Base-by-base conservation (phyloP, 2,797 vertebrate genomes). In the Oreochromis grahami region DNA sequence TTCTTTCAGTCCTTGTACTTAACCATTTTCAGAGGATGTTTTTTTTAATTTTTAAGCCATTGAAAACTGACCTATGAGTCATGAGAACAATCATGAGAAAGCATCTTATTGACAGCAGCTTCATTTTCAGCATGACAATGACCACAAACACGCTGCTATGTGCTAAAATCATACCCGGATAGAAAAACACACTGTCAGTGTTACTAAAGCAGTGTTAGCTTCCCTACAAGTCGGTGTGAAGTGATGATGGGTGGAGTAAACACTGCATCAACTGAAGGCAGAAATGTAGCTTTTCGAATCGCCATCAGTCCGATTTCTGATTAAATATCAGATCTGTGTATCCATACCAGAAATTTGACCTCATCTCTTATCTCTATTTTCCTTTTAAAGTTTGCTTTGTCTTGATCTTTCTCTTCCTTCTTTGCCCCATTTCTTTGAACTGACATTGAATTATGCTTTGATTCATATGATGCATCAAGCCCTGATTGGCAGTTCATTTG, bases 341-440 rank as follows among this genome's bases (percentile, higher is more conserved):
- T 94, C 92, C 74, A 92, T 94, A 53, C 91, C 87, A 90, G 77
- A 91, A 90, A 83, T 85, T 60, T 85, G 89, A 90, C 89, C 88
- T 81, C 78, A 36, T 68, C 85, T 68, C 78, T 85, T 70, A 72
- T 81, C 84, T 72, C 9, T 29, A 11, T 82, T 77, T 24, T 55
- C 45, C 79, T 63, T 81, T 70, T 84, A 86, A 86, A 81, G 58
- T 52, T 77, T 76, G 3, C 12, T 84, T 87, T 89, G 82, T 58
- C 53, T 56, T 45, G 38, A 48, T 34, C 38, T 24, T 24, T 76
- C 77, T 34, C 52, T 53, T 51, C 24, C 38, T 72, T 50, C 79
- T 48, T 5, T 76, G 82, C 45, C 78, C 58, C 53, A 78, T 83
- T 84, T 89, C 77, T 76, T 76, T n/a, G 58, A 56, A 32, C 68